Conservation (phyloP, 2,797 vertebrate species). For the Leptoclinus maculatus region DNA sequence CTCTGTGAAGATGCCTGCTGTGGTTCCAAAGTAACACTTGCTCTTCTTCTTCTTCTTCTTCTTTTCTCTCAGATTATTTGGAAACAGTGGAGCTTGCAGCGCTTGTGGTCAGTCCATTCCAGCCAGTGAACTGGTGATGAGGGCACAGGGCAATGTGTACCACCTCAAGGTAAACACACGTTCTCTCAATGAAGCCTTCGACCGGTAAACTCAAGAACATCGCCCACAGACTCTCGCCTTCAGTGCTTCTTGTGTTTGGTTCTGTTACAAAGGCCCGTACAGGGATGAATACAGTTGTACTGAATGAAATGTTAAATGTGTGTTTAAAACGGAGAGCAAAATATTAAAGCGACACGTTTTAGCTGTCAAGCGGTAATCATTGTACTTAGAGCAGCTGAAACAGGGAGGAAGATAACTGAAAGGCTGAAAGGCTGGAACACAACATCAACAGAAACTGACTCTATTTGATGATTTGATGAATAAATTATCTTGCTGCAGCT, state of each 20-base stretch:
- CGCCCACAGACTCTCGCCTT: background rate
- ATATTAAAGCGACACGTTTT: background rate
- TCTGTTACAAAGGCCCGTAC: background rate
- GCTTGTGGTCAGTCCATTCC: slow-evolving; percentile 99
- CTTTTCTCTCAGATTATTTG: slow-evolving; percentile 91
- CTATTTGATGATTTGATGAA: background rate
- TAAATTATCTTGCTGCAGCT: background rate
- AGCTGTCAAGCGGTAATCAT: background rate
- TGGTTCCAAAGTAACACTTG: slow-evolving; percentile 31
- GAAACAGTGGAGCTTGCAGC: slow-evolving; percentile 97
- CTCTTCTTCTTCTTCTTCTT: background rate
- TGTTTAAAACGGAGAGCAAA: background rate
- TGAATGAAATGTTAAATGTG: background rate
- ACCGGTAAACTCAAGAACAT: background rate
- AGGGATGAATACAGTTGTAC: background rate
- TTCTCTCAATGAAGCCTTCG: background rate
- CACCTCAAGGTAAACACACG: slow-evolving; percentile 95
- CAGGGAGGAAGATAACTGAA: no score
- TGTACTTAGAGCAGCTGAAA: background rate
- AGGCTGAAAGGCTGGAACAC: background rate
- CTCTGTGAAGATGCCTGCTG: slow-evolving; percentile 25
- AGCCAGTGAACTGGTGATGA: slow-evolving; percentile 98
- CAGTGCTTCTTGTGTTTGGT: background rate
- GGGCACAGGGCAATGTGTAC: slow-evolving; percentile 98
- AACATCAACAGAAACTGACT: background rate